phyloP scores from a whole-genome alignment of 2,797 vertebrate species.

The Diglossa cyanea region DNA sequence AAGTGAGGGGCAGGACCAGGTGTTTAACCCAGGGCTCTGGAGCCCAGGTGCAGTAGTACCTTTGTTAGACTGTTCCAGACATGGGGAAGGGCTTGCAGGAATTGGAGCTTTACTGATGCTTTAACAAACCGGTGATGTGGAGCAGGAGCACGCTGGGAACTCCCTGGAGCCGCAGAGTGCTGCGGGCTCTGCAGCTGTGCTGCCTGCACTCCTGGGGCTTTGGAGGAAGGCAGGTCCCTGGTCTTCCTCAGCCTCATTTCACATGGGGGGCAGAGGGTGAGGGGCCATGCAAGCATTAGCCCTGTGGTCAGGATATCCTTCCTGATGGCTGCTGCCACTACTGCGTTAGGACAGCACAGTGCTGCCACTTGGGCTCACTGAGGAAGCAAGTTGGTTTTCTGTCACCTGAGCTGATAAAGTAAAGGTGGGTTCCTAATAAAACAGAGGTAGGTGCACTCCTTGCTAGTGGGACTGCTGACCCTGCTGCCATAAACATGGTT shows the following conservation, averaged over 20 bases:
- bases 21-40: neutral
- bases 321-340: neutral
- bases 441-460: neutral
- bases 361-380: neutral
- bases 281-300: neutral
- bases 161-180: neutral
- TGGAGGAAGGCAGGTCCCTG: neutral
- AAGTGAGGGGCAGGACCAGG: neutral
- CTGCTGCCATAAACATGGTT: neutral
- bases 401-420: neutral
- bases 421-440: neutral
- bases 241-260: neutral
- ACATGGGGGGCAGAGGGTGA: neutral
- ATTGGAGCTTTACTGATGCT: slow-evolving; percentile 24
- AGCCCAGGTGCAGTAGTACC: neutral
- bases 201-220: neutral
- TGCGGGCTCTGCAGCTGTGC: neutral
- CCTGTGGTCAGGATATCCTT: neutral
- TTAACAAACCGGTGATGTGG: neutral
- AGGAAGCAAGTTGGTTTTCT: neutral
- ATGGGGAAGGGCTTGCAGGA: neutral
- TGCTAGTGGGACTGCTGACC: neutral
- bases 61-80: neutral
- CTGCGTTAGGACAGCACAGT: neutral
- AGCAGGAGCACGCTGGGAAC: neutral